Conservation (phyloP, 2,113 vertebrate species). For the Ictidomys tridecemlineatus region DNA sequence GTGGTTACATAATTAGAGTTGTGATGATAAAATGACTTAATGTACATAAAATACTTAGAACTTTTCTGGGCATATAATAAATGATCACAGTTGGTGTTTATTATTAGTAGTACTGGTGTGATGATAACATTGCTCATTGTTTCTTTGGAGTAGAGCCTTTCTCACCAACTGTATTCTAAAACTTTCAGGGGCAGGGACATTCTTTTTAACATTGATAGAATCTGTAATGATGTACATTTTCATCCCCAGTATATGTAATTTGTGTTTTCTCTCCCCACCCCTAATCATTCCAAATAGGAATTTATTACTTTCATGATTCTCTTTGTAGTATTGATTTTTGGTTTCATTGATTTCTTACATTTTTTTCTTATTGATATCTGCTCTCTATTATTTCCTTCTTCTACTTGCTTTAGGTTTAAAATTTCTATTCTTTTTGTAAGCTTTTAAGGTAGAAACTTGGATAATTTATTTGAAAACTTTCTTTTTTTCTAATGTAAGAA, state of each 20-base stretch:
- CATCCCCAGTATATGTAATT: not conserved
- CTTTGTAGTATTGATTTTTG: slow-evolving; percentile 10
- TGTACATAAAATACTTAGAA: not conserved
- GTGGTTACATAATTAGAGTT: not conserved
- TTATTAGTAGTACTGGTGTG: not conserved
- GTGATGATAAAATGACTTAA: slow-evolving; percentile 29
- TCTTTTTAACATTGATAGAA: not conserved
- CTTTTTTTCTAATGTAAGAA: not conserved
- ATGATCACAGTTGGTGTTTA: not conserved
- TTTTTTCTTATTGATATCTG: not conserved
- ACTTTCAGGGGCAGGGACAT: not conserved
- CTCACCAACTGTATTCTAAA: not conserved
- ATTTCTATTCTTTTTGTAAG: not conserved
- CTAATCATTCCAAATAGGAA: not conserved
- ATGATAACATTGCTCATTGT: slow-evolving; percentile 8
- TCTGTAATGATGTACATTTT: not conserved
- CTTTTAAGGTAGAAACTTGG: not conserved
- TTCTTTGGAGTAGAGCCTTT: slow-evolving; percentile 18
- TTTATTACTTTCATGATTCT: not conserved
- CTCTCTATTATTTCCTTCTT: not conserved
- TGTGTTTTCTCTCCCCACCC: not conserved
- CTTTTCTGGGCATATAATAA: not conserved
- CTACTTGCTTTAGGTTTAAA: not conserved
- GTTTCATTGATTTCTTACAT: not conserved
- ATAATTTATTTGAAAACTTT: not conserved